Evolutionary conservation across 1,140 invertebrate species (phyloP), one percentile per base, ranked within the genome.

Genomic region (Globodera ellingtonae): DNA sequence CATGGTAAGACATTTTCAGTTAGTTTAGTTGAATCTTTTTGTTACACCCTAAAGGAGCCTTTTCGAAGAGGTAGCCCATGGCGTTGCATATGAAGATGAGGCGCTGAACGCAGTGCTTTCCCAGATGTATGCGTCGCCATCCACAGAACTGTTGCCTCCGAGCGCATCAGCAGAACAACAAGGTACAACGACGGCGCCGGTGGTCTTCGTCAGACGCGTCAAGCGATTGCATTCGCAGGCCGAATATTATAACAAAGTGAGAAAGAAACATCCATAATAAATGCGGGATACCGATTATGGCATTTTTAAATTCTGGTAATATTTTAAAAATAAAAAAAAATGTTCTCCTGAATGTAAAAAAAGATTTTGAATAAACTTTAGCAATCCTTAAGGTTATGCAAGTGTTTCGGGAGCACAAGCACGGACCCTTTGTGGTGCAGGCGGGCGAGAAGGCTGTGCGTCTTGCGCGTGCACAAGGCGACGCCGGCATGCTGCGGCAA

Each of bases 401-500:
- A 50, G 59, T 84, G 10, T 86, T 83, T 81, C 81, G 85, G 48
- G 47, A 46, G 24, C 84, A 86, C 18, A 76, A 70, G 6, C 83
- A 84, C 59, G 44, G 59, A 24, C 69, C 77, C 21, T 84, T 83
- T 75, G 83, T 84, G 35, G 66, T 84, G 75, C n/a, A 59, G 47
- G 66, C 81, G 13, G 83, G 84, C 18, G 66, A 79, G 6, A 50
- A 76, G 21, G 83, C 83, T 21, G 47, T 84, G 18, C 65, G 73
- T 44, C 65, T 69, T 77, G 18, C 83, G 18, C 67, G 67, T 47
- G 24, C 35, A 7, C 8, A 70, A 70, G 24, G 67, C 24, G 67
- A 21, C 7, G 24, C 24, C 46, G 35, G 67, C 67, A 70, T 44
- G 13, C 18, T 73, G 44, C 80, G 82, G 44, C 77, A 48, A 18